A percentile compares a stretch with the other conserved stretches of the same genome.
Conservation (phyloP, 2,797 vertebrate genomes). For the Ceryle rudis region DNA sequence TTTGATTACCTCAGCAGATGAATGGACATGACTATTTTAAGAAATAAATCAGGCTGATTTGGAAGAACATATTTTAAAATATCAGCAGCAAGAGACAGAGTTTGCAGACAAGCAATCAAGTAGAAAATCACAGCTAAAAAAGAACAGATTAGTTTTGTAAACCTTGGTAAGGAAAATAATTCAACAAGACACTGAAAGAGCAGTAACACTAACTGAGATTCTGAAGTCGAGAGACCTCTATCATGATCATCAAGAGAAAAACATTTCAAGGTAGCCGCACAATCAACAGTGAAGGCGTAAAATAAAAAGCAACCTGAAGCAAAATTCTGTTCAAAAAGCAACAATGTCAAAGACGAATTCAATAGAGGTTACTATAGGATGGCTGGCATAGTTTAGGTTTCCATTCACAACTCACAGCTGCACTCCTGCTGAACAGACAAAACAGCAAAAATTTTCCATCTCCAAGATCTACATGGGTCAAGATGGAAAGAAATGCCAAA, state of each 20-base stretch:
- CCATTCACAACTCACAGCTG: background rate
- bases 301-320: background rate
- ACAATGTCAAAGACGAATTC: background rate
- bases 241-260: background rate
- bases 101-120: background rate
- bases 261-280: background rate
- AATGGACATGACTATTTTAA: background rate
- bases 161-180: background rate
- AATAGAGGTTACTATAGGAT: background rate
- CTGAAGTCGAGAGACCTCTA: background rate
- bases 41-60: background rate
- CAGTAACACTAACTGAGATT: background rate
- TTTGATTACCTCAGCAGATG: background rate
- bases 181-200: background rate
- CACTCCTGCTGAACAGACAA: background rate
- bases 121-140: background rate
- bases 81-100: background rate
- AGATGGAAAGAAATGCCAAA: background rate
- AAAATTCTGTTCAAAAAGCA: background rate
- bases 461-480: background rate
- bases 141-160: background rate
- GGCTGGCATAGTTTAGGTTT: background rate
- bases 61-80: background rate
- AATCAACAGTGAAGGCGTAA: background rate
- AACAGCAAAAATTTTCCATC: background rate